Evolutionary conservation across 2,888 invertebrate genomes (phyloP), one percentile per base, ranked within the genome.

Genomic region (Drosophila monieri): DNA sequence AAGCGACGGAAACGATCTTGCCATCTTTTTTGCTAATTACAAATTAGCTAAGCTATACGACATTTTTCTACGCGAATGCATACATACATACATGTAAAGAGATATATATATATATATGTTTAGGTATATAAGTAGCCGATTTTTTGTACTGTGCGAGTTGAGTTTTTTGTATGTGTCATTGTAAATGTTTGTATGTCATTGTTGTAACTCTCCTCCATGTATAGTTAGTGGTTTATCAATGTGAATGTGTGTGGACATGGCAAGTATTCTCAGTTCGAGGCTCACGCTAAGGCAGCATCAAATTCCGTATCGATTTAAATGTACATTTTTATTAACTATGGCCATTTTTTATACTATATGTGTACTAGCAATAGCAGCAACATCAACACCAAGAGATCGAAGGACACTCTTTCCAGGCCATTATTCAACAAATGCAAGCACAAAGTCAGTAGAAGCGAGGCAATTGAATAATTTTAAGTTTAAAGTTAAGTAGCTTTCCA

Each of bases 11-110:
- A 52, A 55, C 64, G 66, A 60, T 54, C 44, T 67, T 77, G 83
- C 79, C 85, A 85, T 85, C 54, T 44, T 76, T 85, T 78, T 71
- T 76, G 76, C 84, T 83, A 78, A 85, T 88, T 85, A 79, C 65
- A 79, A 85, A 79, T 88, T 83, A 80, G 84, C 83, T 30, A 60
- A 60, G 79, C 84, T 80, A 74, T 49, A 54, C 32, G 44, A 23
- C 21, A 48, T 43, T 81, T 78, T 86, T 76, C 77, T 52, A 83
- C 70, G 72, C 57, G 57, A 9, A 41, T 61, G 32, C 51, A 55
- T 48, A 51, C 30, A 60, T 62, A 60, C 68, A 69, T 23, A 23
- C 44, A 67, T 37, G 51, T 41, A 43, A 67, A 54, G 53, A 30
- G 54, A 44, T 69, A 53, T 70, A 55, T 37, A 46, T 44, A 55